Evolutionary conservation across 2,888 invertebrate genomes (phyloP).

Genomic region (Leptodirus hochenwartii): DNA sequence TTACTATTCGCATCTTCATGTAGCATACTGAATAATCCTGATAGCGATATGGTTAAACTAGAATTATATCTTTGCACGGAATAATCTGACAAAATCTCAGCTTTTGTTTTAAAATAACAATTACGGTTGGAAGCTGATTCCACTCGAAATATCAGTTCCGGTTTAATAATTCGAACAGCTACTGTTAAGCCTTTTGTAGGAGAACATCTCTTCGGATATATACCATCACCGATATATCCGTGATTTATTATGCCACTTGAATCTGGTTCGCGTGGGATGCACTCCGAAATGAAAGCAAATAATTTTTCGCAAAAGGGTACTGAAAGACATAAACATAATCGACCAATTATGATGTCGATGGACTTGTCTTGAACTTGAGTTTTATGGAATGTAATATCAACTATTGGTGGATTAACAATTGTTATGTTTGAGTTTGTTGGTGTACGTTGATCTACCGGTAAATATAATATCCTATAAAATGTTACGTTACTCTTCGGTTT

Average conservation of each 20-base stretch:
- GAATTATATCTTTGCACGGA: slow-evolving; percentile 45
- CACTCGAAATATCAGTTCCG: slow-evolving; percentile 59
- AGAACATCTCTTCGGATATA: background rate
- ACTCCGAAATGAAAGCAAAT: slow-evolving; percentile 25
- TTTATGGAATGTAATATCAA: slow-evolving; percentile 48
- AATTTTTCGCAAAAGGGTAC: slow-evolving; percentile 45
- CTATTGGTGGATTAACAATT: slow-evolving; percentile 50
- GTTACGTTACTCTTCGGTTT: too few species aligned
- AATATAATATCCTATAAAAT: slow-evolving; percentile 42
- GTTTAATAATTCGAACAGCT: slow-evolving; percentile 54
- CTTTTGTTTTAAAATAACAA: slow-evolving; percentile 37
- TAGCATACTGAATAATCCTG: slow-evolving; percentile 35
- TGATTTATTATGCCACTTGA: slow-evolving; percentile 54
- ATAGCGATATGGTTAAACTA: slow-evolving; percentile 40
- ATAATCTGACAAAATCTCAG: slow-evolving; percentile 51
- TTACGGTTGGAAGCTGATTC: slow-evolving; percentile 37
- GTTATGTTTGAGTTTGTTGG: slow-evolving; percentile 32
- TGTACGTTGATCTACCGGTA: slow-evolving; percentile 38
- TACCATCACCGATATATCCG: slow-evolving; percentile 44
- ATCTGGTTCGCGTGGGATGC: slow-evolving; percentile 31
- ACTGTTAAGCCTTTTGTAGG: slow-evolving; percentile 37
- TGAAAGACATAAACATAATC: slow-evolving; percentile 51
- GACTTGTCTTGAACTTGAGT: slow-evolving; percentile 39
- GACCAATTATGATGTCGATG: slow-evolving; percentile 54
- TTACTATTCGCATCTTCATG: slow-evolving; percentile 22